phyloP scores from a whole-genome alignment of 2,113 vertebrate species.

The Bubalus kerabau region DNA sequence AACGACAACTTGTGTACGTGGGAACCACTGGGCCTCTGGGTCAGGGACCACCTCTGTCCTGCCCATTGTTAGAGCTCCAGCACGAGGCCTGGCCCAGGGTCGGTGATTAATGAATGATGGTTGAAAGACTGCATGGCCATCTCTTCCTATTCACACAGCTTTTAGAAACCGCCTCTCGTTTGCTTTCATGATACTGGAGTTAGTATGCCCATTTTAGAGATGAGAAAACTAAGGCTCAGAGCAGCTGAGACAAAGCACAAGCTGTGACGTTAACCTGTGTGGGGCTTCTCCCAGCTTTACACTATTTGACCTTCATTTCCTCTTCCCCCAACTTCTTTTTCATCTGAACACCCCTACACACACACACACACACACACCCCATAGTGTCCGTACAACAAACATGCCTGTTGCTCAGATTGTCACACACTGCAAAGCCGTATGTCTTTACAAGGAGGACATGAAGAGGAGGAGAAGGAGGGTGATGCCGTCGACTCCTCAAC shows the following conservation, averaged over 20 bases:
- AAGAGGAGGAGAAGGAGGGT: neutral
- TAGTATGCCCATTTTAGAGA: neutral
- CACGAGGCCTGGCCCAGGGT: neutral
- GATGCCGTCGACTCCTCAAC: fast-evolving
- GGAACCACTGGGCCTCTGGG: neutral
- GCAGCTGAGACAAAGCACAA: neutral
- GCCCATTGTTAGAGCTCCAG: neutral
- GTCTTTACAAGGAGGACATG: neutral
- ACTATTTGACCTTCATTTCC: neutral
- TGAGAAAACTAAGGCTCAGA: neutral
- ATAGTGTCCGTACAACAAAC: neutral
- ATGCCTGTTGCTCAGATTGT: neutral
- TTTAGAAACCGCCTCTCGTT: neutral
- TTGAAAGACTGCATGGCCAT: neutral
- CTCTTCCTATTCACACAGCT: neutral
- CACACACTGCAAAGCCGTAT: neutral
- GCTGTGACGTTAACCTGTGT: neutral
- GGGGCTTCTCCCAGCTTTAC: neutral
- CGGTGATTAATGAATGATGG: neutral
- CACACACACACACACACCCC: neutral
- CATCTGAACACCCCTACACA: neutral
- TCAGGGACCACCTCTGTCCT: neutral
- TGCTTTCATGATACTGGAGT: neutral
- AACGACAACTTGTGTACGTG: neutral
- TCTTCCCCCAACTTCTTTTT: neutral